Evolutionary conservation across 2,113 vertebrate genomes (phyloP).

Genomic region (Engystomops pustulosus): DNA sequence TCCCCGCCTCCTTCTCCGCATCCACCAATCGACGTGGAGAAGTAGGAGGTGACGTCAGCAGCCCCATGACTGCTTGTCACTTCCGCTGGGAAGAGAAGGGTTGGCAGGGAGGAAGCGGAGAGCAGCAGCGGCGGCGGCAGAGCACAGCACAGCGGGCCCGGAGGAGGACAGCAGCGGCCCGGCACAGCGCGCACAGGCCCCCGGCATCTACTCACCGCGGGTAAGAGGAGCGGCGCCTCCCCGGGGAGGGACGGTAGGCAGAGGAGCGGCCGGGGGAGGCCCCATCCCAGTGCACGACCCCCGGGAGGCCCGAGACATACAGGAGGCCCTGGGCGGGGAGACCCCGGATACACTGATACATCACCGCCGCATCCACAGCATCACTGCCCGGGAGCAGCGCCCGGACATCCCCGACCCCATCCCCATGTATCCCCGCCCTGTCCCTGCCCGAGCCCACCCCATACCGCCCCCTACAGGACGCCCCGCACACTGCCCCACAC

Average conservation of each 20-base stretch:
- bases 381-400: background rate
- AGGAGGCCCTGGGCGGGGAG: constrained; percentile 60
- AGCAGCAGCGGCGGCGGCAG: background rate
- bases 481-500: background rate
- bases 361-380: background rate
- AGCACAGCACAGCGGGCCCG: constrained; percentile 11
- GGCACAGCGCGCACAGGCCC: background rate
- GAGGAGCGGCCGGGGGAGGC: background rate
- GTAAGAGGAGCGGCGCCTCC: constrained; percentile 23
- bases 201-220: background rate
- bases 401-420: background rate
- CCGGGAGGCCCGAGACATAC: background rate
- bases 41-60: constrained; percentile 39
- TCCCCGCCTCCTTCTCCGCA: background rate
- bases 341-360: background rate
- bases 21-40: background rate
- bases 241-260: background rate
- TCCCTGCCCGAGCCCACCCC: background rate
- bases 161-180: constrained; percentile 28
- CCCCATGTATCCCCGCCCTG: background rate
- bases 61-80: constrained; percentile 53
- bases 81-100: constrained; percentile 48
- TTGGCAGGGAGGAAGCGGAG: constrained; percentile 50
- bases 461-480: too few species aligned
- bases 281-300: background rate